Evolutionary conservation across 1,140 invertebrate species (phyloP).

Genomic region (Hestina assimilis): DNA sequence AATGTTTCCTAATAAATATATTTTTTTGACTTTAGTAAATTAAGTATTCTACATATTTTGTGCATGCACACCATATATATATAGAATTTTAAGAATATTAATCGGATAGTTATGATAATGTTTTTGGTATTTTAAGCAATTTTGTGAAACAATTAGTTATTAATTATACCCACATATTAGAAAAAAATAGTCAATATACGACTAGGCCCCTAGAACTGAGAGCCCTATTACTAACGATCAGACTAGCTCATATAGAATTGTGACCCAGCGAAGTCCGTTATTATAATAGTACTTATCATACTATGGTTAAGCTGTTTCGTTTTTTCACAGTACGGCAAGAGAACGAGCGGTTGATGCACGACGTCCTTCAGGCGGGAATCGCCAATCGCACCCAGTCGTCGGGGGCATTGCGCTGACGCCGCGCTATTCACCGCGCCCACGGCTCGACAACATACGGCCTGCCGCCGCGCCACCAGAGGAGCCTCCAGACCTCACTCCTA

Average conservation of each 20-base stretch:
- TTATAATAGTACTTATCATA: background rate
- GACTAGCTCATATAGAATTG: background rate
- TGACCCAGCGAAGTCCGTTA: background rate
- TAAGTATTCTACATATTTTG: no score
- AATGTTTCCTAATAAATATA: no score
- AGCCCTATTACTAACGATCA: background rate
- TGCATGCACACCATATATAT: no score
- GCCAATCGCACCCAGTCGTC: constrained; percentile 77
- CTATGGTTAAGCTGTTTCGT: constrained; percentile 39
- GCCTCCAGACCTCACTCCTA: constrained; percentile 43
- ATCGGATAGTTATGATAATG: no score
- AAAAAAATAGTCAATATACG: background rate
- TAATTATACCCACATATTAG: background rate
- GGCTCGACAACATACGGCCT: constrained; percentile 65
- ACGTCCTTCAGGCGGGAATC: constrained; percentile 72
- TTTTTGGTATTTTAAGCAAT: no score
- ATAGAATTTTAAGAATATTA: no score
- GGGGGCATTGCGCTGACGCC: constrained; percentile 73
- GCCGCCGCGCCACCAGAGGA: constrained; percentile 69
- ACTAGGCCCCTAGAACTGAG: background rate
- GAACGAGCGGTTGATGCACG: constrained; percentile 76
- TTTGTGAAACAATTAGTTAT: no score
- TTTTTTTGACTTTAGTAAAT: no score
- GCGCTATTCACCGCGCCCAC: constrained; percentile 70
- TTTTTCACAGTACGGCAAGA: constrained; percentile 74